These are phyloP conservation scores for Plagodis pulveraria DNA, from an alignment of 2,888 invertebrate genomes.

Conservation along the genomic window DNA sequence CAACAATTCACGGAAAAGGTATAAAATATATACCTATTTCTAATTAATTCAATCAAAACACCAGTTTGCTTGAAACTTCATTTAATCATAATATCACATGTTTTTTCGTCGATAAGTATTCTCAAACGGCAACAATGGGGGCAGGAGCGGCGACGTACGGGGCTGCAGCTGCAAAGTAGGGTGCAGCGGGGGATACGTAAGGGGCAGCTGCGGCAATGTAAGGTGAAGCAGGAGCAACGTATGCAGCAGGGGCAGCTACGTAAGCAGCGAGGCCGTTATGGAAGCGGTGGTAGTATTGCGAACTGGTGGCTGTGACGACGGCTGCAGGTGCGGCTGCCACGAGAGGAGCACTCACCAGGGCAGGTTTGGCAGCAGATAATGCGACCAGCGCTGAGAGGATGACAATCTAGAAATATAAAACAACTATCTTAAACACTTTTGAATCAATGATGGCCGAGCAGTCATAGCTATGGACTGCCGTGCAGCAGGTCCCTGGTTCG, in stretches of 20 bases:
- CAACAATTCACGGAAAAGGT: too few relatives aligned
- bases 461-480: too few relatives aligned
- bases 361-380: constrained; percentile 67
- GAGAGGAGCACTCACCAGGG: constrained; percentile 60
- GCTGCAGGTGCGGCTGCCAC: constrained; percentile 74
- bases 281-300: constrained; percentile 88
- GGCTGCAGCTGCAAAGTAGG: constrained; percentile 44
- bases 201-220: constrained; percentile 30
- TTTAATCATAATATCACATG: constrained; percentile 56
- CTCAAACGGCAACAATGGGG: constrained; percentile 50
- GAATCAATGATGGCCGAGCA: too few relatives aligned
- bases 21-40: too few relatives aligned
- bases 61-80: constrained; percentile 19
- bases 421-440: too few relatives aligned
- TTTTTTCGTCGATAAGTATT: constrained; percentile 8
- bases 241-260: constrained; percentile 71
- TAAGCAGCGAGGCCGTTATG: constrained; percentile 82
- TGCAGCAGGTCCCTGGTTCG: too few relatives aligned
- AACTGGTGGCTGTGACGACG: constrained; percentile 87
- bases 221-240: constrained; percentile 35
- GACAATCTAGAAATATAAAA: constrained; percentile 56
- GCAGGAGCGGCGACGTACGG: constrained; percentile 36
- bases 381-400: constrained; percentile 68
- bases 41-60: background rate
- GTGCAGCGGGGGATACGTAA: constrained; percentile 36